Conservation (phyloP, 2,888 invertebrate genomes). For the Epirrita christyi region DNA sequence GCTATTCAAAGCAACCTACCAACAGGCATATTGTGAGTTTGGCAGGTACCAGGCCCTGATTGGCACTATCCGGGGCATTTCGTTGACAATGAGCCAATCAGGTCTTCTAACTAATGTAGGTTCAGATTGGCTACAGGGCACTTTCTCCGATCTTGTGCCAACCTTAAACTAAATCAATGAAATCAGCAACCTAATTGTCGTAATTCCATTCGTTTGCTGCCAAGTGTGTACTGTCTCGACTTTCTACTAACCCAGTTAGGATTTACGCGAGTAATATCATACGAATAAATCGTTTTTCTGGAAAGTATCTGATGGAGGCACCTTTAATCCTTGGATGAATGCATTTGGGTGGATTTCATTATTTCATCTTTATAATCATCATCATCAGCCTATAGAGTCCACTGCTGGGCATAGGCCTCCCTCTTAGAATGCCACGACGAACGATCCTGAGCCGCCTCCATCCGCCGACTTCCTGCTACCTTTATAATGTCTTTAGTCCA, state of each 20-base stretch:
- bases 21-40: conserved; percentile 2
- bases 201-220: background rate
- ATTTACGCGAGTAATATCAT: background rate
- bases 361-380: too few species aligned
- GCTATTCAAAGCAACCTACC: background rate
- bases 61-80: conserved; percentile 8
- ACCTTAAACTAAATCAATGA: conserved; percentile 1
- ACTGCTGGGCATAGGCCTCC: too few species aligned
- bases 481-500: too few species aligned
- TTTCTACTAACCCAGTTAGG: conserved; percentile 14
- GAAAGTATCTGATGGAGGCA: too few species aligned
- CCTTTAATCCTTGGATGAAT: too few species aligned
- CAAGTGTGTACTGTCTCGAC: conserved; percentile 2
- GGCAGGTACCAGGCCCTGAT: conserved; percentile 11
- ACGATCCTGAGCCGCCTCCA: too few species aligned
- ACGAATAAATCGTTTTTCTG: too few species aligned
- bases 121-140: background rate
- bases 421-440: too few species aligned
- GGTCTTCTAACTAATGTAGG: background rate
- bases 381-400: too few species aligned
- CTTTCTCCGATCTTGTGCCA: conserved; percentile 6
- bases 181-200: conserved; percentile 14
- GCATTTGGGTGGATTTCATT: too few species aligned
- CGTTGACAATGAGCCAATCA: conserved; percentile 13
- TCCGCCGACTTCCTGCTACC: too few species aligned